Evolutionary conservation across 2,113 vertebrate genomes (phyloP).

Genomic region (Stegastes partitus): DNA sequence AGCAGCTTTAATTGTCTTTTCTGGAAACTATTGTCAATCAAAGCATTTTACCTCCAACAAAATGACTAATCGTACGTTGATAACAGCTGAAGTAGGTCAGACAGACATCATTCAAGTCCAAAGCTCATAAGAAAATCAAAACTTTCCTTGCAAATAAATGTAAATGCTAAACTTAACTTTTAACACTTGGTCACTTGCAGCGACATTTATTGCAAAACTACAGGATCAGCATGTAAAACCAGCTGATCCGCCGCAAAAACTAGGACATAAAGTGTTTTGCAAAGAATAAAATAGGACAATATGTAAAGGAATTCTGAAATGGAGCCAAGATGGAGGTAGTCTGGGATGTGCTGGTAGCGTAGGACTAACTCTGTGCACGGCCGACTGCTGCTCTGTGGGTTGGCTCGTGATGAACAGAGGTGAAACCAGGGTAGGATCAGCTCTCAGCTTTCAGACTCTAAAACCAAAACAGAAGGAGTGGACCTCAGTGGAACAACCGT

Average conservation of each 20-base stretch:
- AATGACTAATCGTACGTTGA: not conserved
- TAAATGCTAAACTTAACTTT: too few species aligned
- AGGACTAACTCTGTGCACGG: slow-evolving; percentile 41
- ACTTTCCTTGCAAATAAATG: too few species aligned
- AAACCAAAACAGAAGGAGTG: not conserved
- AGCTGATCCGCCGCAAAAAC: not conserved
- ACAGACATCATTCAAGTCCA: too few species aligned
- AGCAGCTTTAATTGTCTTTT: not conserved
- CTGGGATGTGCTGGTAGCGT: slow-evolving; percentile 40
- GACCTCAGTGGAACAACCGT: not conserved
- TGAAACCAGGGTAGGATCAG: slow-evolving; percentile 19
- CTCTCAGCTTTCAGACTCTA: not conserved
- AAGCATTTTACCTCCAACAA: not conserved
- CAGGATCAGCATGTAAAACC: not conserved
- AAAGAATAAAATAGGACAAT: slow-evolving; percentile 22
- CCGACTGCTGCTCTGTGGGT: slow-evolving; percentile 45
- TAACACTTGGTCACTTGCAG: too few species aligned
- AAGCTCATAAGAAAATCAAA: too few species aligned
- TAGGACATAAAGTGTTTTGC: slow-evolving; percentile 3
- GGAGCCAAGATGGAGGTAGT: slow-evolving; percentile 40
- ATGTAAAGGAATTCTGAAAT: not conserved
- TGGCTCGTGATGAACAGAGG: slow-evolving; percentile 50
- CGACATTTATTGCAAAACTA: not conserved
- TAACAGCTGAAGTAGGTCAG: not conserved
- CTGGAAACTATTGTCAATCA: not conserved